phyloP scores from a whole-genome alignment of 2,888 invertebrate species.

The Scaeva pyrastri region DNA sequence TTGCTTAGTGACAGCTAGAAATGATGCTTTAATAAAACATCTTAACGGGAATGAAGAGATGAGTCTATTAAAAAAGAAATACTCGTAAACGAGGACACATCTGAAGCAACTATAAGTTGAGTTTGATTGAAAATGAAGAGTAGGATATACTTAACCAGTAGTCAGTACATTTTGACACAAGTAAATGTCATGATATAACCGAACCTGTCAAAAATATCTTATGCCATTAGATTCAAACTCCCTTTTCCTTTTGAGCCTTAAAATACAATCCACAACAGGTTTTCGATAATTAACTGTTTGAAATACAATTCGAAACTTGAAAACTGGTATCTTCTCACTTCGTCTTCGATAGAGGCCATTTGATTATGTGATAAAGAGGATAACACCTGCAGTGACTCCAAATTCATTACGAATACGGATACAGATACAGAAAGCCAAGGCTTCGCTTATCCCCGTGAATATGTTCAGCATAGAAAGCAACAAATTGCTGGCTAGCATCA shows the following conservation, averaged over 20 bases:
- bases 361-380: slow-evolving; percentile 68
- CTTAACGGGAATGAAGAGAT: neutral
- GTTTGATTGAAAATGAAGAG: too few species aligned
- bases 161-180: too few species aligned
- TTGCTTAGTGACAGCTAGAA: neutral
- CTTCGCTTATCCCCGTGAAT: neutral
- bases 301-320: neutral
- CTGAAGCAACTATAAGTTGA: too few species aligned
- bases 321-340: slow-evolving; percentile 53
- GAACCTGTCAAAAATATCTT: too few species aligned
- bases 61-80: neutral
- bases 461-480: slow-evolving; percentile 62
- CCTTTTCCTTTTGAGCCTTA: too few species aligned
- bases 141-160: too few species aligned
- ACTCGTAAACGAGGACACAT: too few species aligned
- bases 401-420: slow-evolving; percentile 52
- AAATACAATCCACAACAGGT: too few species aligned
- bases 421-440: slow-evolving; percentile 14
- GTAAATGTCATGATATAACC: too few species aligned
- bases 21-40: neutral
- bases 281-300: too few species aligned
- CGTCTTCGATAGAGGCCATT: slow-evolving; percentile 47
- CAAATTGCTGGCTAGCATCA: slow-evolving; percentile 25
- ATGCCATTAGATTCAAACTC: too few species aligned
- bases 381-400: slow-evolving; percentile 69